A percentile compares a stretch with the other conserved stretches of the same genome.
Evolutionary conservation across 2,888 invertebrate genomes (phyloP).

Genomic region (Tuberolachnus salignus): DNA sequence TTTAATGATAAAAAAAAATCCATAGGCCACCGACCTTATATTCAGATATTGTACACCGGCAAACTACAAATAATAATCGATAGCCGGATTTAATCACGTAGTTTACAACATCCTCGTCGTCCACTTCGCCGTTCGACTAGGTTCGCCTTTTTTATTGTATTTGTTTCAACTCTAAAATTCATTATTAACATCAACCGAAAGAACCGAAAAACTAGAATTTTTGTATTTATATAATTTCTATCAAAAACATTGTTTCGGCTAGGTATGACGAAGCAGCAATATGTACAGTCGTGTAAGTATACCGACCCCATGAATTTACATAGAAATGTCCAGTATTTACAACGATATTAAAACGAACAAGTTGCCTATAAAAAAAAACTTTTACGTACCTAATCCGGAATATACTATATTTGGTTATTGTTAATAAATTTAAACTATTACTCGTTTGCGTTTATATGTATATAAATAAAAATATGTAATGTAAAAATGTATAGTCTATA

Average conservation of each 20-base stretch:
- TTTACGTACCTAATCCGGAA: too few species aligned
- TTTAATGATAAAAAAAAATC: background rate
- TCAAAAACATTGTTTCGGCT: background rate
- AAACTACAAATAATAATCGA: slow-evolving; percentile 17
- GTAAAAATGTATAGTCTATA: too few species aligned
- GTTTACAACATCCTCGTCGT: background rate
- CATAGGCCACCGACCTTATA: background rate
- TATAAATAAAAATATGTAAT: too few species aligned
- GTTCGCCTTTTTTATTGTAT: slow-evolving; percentile 25
- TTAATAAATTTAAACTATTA: too few species aligned
- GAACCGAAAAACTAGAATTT: background rate
- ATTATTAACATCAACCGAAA: slow-evolving; percentile 29
- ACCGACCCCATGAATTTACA: background rate
- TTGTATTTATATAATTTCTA: slow-evolving; percentile 28
- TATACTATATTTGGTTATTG: too few species aligned
- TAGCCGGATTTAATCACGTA: slow-evolving; percentile 24
- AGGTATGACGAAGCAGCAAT: background rate
- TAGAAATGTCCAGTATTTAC: too few species aligned
- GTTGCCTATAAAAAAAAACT: too few species aligned
- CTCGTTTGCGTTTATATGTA: too few species aligned
- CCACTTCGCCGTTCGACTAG: background rate
- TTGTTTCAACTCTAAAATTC: slow-evolving; percentile 22
- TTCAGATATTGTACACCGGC: background rate
- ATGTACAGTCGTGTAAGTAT: too few species aligned
- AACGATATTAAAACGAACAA: too few species aligned